Percentiles rank a stretch among this genome's conserved stretches.
Conservation (phyloP, 1,140 invertebrate genomes). For the Drosophila pectinifera region DNA sequence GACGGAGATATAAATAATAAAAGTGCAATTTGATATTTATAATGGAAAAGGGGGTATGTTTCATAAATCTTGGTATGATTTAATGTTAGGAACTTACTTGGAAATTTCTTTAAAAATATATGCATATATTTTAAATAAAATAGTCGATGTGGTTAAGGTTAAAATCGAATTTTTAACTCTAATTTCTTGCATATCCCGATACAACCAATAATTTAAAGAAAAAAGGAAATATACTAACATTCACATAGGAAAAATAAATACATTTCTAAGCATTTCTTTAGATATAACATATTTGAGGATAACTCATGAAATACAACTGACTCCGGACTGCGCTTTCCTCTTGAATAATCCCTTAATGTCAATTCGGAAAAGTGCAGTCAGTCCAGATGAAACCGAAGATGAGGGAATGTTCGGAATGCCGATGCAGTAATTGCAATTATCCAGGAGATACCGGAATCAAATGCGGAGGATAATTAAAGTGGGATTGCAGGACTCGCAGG, state of each 20-base stretch:
- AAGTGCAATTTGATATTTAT: slow-evolving; percentile 1
- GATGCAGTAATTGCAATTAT: slow-evolving; percentile 36
- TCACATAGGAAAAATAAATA: neutral
- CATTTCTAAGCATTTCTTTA: neutral
- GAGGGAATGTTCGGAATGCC: neutral
- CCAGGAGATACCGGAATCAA: slow-evolving; percentile 8
- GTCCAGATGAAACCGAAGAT: slow-evolving; percentile 7
- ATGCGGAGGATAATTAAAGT: slow-evolving; percentile 32
- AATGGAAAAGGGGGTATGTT: neutral
- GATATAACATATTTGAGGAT: neutral
- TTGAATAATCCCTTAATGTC: neutral
- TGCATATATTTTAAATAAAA: too few species aligned
- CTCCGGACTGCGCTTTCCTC: too few species aligned
- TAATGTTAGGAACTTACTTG: too few species aligned
- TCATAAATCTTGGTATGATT: neutral
- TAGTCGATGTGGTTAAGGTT: too few species aligned
- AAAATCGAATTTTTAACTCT: too few species aligned
- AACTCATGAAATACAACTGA: neutral
- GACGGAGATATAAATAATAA: too few species aligned
- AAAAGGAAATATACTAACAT: too few species aligned
- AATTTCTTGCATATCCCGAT: too few species aligned
- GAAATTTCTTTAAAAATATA: too few species aligned
- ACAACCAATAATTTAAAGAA: neutral
- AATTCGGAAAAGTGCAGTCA: neutral
- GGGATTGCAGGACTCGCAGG: slow-evolving; percentile 26